Evolutionary conservation across 2,888 invertebrate genomes (phyloP).

Genomic region (Trissoscelio sp.): DNA sequence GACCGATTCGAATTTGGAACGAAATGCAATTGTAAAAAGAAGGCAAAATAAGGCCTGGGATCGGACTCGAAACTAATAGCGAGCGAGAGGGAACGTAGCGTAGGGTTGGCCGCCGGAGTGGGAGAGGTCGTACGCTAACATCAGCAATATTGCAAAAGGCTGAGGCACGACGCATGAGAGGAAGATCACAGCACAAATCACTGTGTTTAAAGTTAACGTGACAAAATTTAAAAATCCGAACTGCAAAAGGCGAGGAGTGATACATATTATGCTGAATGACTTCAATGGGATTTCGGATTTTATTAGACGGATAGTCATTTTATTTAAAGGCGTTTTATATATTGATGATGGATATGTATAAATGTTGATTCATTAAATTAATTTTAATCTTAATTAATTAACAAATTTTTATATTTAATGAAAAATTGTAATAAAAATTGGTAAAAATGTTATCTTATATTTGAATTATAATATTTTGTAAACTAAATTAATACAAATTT

Average conservation of each 20-base stretch:
- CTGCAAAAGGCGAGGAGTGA: constrained; percentile 37
- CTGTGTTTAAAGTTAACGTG: constrained; percentile 84
- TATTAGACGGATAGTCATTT: constrained; percentile 19
- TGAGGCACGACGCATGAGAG: constrained; percentile 73
- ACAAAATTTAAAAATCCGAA: constrained; percentile 82
- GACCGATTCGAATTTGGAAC: constrained; percentile 73
- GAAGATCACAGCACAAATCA: constrained; percentile 80
- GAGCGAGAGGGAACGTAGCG: constrained; percentile 43
- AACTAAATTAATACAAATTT: no score
- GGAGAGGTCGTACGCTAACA: constrained; percentile 65
- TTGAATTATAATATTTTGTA: no score
- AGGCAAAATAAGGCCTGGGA: constrained; percentile 45
- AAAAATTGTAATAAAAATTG: no score
- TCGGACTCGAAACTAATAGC: constrained; percentile 63
- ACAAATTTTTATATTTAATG: no score
- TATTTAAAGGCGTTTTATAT: constrained; percentile 3
- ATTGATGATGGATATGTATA: no score
- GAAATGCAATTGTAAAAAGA: constrained; percentile 72
- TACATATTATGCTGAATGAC: constrained; percentile 42
- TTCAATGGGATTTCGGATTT: constrained; percentile 28
- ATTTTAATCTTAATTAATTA: no score
- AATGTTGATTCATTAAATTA: no score
- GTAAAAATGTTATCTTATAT: no score
- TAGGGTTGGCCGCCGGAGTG: constrained; percentile 46
- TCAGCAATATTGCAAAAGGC: constrained; percentile 76